phyloP scores from a whole-genome alignment of 2,113 vertebrate species.

The Origma solitaria region DNA sequence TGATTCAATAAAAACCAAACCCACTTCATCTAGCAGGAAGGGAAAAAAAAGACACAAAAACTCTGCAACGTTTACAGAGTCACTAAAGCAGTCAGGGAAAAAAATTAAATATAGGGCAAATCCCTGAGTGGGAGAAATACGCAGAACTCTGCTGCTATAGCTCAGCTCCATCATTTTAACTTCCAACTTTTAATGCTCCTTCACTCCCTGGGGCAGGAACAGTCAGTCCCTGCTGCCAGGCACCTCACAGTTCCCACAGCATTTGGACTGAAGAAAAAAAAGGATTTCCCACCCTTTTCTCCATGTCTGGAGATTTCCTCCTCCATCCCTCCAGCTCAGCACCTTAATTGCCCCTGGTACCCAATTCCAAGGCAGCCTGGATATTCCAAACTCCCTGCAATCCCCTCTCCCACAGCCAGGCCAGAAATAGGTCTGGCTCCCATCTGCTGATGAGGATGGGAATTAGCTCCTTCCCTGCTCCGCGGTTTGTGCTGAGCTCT shows the following conservation, averaged over 20 bases:
- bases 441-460: not conserved
- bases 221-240: not conserved
- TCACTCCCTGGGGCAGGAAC: not conserved
- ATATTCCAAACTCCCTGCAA: not conserved
- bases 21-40: conserved; percentile 57
- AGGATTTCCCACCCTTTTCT: not conserved
- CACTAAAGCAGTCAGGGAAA: conserved; percentile 55
- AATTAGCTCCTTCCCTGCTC: not conserved
- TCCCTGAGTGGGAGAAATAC: conserved; percentile 38
- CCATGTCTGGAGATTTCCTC: not conserved
- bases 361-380: not conserved
- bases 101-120: conserved; percentile 52
- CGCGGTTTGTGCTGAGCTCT: not conserved
- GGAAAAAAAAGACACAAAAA: conserved; percentile 17
- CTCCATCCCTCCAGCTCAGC: not conserved
- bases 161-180: conserved; percentile 52
- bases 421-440: not conserved
- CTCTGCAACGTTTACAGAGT: conserved; percentile 37
- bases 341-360: not conserved
- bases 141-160: conserved; percentile 22
- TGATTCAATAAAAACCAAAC: conserved; percentile 70
- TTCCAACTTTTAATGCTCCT: not conserved
- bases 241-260: not conserved
- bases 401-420: not conserved
- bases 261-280: rapidly evolving